phyloP scores from a whole-genome alignment of 2,797 vertebrate genomes.

The Poeciliopsis paucimaculata region DNA sequence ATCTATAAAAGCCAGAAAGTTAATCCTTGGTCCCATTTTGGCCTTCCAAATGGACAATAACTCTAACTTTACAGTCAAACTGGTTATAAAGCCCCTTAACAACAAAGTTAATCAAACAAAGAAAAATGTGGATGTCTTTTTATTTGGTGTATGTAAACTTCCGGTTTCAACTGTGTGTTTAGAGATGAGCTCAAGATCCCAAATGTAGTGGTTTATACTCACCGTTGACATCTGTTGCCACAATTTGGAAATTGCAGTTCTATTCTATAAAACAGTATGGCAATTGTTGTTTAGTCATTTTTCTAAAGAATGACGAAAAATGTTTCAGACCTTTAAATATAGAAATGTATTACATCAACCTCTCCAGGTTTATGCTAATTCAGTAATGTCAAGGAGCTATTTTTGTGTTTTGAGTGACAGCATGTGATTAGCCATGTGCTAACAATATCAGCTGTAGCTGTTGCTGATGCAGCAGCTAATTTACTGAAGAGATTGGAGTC shows the following conservation, averaged over 20 bases:
- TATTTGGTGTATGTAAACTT: too few relatives aligned
- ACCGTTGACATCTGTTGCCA: neutral
- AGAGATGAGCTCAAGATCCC: neutral
- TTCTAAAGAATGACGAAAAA: neutral
- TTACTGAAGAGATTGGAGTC: neutral
- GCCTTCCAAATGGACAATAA: too few relatives aligned
- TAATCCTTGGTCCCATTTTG: too few relatives aligned
- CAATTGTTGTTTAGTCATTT: neutral
- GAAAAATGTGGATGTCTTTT: too few relatives aligned
- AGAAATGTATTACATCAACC: neutral
- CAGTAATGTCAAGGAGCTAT: neutral
- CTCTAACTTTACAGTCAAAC: too few relatives aligned
- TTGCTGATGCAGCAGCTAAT: neutral
- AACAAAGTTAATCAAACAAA: too few relatives aligned
- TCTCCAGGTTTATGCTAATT: neutral
- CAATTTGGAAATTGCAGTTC: neutral
- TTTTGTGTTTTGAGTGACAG: neutral
- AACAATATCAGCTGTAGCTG: neutral
- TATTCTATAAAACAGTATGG: neutral
- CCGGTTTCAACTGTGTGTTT: neutral
- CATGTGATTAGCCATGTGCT: neutral
- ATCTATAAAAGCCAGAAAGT: too few relatives aligned
- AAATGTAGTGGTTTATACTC: neutral
- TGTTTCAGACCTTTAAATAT: neutral
- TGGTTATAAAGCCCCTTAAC: too few relatives aligned